phyloP scores from a whole-genome alignment of 2,797 vertebrate genomes.

The Tenualosa thibaudeaui region DNA sequence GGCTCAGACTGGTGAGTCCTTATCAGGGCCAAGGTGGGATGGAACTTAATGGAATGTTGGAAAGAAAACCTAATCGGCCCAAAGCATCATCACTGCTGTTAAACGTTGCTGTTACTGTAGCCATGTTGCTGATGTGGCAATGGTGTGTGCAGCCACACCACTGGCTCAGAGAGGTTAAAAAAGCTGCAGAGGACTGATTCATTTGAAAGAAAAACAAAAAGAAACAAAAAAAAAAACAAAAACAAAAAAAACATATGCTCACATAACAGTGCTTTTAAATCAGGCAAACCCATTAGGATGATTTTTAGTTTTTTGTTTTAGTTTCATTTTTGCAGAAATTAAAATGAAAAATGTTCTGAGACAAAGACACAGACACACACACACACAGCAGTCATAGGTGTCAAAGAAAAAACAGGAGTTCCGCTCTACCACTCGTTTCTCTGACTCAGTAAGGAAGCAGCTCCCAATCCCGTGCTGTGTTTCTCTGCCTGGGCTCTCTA shows the following conservation, averaged over 20 bases:
- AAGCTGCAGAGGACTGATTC: background rate
- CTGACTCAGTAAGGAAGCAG: too few relatives aligned
- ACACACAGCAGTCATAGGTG: background rate
- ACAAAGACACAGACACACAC: background rate
- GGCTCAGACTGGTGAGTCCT: background rate
- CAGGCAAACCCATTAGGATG: background rate
- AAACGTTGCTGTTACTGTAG: background rate
- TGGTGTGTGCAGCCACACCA: background rate
- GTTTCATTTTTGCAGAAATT: background rate
- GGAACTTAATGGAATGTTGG: slow-evolving; percentile 44
- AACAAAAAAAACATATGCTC: background rate
- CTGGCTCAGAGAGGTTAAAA: background rate
- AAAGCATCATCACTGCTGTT: background rate
- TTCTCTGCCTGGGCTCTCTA: too few relatives aligned
- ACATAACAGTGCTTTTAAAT: background rate
- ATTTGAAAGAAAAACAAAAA: background rate
- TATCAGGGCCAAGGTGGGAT: background rate
- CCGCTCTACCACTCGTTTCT: background rate
- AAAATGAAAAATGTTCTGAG: too few relatives aligned
- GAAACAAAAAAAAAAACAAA: background rate
- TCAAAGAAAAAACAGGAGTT: background rate
- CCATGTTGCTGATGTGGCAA: background rate
- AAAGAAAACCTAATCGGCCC: slow-evolving; percentile 32
- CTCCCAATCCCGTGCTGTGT: too few relatives aligned
- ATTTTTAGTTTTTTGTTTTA: background rate